Base-by-base conservation (phyloP, 2,113 vertebrate species). In the Panurus biarmicus region DNA sequence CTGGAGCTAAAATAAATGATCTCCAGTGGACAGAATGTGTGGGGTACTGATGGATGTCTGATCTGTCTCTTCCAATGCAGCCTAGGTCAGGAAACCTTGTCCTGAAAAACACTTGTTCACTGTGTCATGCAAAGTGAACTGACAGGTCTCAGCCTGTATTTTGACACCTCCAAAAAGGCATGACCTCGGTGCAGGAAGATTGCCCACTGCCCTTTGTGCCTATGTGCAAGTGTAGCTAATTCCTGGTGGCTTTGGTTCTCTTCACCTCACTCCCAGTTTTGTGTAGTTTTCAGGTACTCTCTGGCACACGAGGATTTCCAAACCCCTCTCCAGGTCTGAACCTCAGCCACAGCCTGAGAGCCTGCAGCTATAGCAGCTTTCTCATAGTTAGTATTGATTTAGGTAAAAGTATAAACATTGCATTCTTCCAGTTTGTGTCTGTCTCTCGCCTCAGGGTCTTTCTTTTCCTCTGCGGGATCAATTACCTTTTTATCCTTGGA, bases 391-490 rank as follows among this genome's bases (percentile, higher is more conserved):
- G 33, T 90, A 74, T 79, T 95, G 91, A 93, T 91, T 93, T 92
- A 85, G 51, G 78, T 89, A 85, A 91, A 94, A 90, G 58, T 53
- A 78, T 92, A 90, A 94, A 80, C 4, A 6, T 50, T 72, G 82
- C 56, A 73, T 92, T 72, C 77, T 91, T 89, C 42, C 54, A 70
- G 80, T 69, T 53, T 65, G 58, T 10, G 54, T 57, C 20, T 89
- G 71, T n/a, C 70, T 94, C 64, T 85, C 0, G 7, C 91, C 86
- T 72, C 87, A 48, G 93, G 92, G 87, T 78, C 50, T 24, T 15
- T 74, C 57, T 94, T 89, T 91, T 88, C 78, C 93, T 97, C 94
- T 76, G 36, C 51, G 76, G 89, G 80, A 96, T 93, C 83, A 87
- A 94, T 96, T 96, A 91, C 65, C 57, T 74, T 56, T 87, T 71